Evolutionary conservation across 2,888 invertebrate species (phyloP).

Genomic region (Venustoraphidia nigricollis): DNA sequence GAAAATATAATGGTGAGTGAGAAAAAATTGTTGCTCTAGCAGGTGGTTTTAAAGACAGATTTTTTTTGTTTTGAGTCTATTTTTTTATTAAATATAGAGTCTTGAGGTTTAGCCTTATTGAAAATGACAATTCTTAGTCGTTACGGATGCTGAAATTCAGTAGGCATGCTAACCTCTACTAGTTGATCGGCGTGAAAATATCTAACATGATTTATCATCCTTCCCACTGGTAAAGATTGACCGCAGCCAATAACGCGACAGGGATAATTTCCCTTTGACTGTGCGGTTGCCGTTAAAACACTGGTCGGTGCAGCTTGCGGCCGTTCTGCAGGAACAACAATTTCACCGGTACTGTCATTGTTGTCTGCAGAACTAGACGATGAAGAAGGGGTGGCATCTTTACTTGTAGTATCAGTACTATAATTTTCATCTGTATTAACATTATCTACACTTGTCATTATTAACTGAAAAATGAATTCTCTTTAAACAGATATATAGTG

Average conservation of each 20-base stretch:
- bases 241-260: constrained; percentile 31
- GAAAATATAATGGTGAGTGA: no score
- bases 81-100: no score
- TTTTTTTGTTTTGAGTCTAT: no score
- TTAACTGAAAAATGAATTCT: not conserved
- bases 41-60: no score
- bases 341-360: constrained; percentile 22
- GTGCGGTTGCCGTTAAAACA: constrained; percentile 18
- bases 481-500: no score
- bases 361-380: constrained; percentile 14
- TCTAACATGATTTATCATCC: constrained; percentile 35
- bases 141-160: not conserved
- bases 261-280: constrained; percentile 32
- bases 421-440: not conserved
- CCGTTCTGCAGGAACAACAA: constrained; percentile 21
- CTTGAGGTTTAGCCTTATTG: no score
- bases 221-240: constrained; percentile 26
- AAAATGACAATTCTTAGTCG: no score
- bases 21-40: no score
- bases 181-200: constrained; percentile 32
- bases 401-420: constrained; percentile 28
- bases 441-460: not conserved
- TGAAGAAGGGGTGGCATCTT: constrained; percentile 17
- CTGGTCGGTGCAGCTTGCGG: constrained; percentile 19
- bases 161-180: constrained; percentile 26